Conservation (phyloP, 2,113 vertebrate species). For the Pachyramphus minor region DNA sequence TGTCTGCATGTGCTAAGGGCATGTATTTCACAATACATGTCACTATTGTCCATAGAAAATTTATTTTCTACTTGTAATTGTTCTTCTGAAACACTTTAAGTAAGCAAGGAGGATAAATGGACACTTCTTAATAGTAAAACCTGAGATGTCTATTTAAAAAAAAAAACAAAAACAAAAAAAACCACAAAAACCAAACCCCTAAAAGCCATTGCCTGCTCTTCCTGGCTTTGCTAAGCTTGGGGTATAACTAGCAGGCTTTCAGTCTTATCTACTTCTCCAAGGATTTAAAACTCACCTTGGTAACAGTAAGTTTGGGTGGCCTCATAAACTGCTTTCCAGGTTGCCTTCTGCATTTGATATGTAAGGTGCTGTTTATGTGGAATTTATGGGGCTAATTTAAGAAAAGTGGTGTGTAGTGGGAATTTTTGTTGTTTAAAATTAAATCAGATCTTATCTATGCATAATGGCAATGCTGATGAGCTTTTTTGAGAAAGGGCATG, state of each 20-base stretch:
- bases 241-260: not conserved
- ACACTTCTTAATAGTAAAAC: not conserved
- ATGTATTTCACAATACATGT: not conserved
- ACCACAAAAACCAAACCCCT: not conserved
- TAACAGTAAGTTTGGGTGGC: not conserved
- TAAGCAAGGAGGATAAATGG: not conserved
- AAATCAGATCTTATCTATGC: not conserved
- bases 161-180: no score
- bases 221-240: not conserved
- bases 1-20: not conserved
- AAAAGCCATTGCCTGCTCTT: not conserved
- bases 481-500: not conserved
- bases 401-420: not conserved
- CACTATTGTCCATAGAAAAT: not conserved
- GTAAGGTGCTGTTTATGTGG: not conserved
- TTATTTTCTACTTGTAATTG: not conserved
- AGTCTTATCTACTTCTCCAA: not conserved
- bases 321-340: not conserved
- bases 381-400: not conserved
- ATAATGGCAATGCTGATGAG: not conserved
- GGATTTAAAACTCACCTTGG: not conserved
- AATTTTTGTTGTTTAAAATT: not conserved
- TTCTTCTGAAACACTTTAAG: not conserved
- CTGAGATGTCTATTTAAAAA: not conserved
- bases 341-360: not conserved